A percentile compares a stretch with the other conserved stretches of the same genome.
These are phyloP conservation scores for Chondrilla cf. caribensis DNA, from an alignment of 37 sponge, comb jelly and placozoan genomes.

Conservation along the genomic window DNA sequence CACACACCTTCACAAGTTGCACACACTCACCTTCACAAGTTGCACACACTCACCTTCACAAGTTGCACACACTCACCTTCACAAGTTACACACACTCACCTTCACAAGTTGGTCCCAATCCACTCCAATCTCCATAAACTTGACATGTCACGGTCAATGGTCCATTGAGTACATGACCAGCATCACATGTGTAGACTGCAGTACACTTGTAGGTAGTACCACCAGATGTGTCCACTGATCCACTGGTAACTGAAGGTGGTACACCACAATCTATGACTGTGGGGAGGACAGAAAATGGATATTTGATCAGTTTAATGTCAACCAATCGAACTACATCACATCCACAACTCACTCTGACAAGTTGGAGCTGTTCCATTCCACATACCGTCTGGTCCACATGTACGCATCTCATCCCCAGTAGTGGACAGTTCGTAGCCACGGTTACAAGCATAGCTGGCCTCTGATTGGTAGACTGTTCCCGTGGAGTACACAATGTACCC, in stretches of 20 bases:
- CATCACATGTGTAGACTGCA: slow-evolving; percentile 1
- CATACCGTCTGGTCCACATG: neutral
- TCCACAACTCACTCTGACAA: slow-evolving; percentile 8
- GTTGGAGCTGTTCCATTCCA: neutral
- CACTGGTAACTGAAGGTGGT: too few relatives aligned
- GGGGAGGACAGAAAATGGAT: too few relatives aligned
- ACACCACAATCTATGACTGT: too few relatives aligned
- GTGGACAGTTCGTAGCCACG: neutral
- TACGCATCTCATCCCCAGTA: neutral
- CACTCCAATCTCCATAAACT: neutral
- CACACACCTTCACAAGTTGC: too few relatives aligned
- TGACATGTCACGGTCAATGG: neutral
- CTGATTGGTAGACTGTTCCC: neutral
- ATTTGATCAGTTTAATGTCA: too few relatives aligned
- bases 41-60: neutral
- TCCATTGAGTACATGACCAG: slow-evolving; percentile 1
- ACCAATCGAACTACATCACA: too few relatives aligned
- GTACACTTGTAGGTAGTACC: slow-evolving; percentile 1
- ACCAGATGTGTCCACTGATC: neutral
- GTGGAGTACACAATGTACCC: neutral
- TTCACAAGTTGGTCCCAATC: neutral
- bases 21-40: neutral
- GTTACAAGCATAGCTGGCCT: neutral
- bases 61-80: neutral
- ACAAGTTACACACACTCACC: neutral